phyloP scores from a whole-genome alignment of 2,888 invertebrate species.

The Erannis defoliaria region DNA sequence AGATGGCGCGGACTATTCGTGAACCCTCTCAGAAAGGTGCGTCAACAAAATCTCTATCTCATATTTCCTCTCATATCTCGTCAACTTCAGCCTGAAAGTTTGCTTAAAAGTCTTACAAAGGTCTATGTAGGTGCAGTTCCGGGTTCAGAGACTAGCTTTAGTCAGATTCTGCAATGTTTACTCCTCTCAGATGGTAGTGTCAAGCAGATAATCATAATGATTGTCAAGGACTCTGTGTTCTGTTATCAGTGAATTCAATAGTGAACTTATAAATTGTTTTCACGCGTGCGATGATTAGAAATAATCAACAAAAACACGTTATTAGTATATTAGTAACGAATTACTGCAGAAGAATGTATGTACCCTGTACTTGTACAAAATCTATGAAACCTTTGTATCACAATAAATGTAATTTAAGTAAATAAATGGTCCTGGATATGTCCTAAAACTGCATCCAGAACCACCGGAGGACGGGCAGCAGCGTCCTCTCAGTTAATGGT shows the following conservation, averaged over 20 bases:
- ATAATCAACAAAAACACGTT: background rate
- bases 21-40: conserved; percentile 94
- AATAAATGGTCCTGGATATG: too few species aligned
- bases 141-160: conserved; percentile 1
- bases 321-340: too few species aligned
- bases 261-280: conserved; percentile 10
- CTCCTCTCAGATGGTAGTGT: conserved; percentile 9
- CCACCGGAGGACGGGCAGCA: too few species aligned
- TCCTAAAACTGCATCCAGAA: too few species aligned
- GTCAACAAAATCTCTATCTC: conserved; percentile 45
- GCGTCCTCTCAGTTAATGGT: too few species aligned
- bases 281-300: conserved; percentile 6
- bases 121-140: background rate
- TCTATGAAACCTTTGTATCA: too few species aligned
- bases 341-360: too few species aligned
- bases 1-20: conserved; percentile 98
- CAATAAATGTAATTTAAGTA: too few species aligned
- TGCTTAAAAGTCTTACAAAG: background rate
- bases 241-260: conserved; percentile 22
- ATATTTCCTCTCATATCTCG: conserved; percentile 1
- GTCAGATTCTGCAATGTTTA: conserved; percentile 1
- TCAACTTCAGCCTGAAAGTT: conserved; percentile 6
- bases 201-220: background rate
- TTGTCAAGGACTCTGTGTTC: conserved; percentile 16
- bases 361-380: too few species aligned